phyloP scores from a whole-genome alignment of 2,113 vertebrate genomes.

The Thalassarche chlororhynchos region DNA sequence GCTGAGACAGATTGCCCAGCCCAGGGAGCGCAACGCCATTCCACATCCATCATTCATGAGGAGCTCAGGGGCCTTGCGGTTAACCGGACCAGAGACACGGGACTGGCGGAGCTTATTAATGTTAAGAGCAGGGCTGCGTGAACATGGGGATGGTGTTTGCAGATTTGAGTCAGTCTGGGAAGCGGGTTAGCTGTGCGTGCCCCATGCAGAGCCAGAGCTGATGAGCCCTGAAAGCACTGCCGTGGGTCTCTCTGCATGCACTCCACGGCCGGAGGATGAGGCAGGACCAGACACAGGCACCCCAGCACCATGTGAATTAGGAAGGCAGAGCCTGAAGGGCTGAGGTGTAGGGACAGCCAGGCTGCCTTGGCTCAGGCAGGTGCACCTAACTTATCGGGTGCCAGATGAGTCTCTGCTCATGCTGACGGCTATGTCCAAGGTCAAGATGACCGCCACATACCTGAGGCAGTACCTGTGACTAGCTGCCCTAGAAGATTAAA shows the following conservation, averaged over 20 bases:
- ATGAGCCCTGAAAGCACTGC: neutral
- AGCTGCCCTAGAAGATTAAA: neutral
- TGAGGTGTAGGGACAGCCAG: neutral
- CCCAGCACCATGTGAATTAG: accelerated
- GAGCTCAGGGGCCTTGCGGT: neutral
- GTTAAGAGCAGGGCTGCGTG: neutral
- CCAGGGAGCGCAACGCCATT: neutral
- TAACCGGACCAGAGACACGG: neutral
- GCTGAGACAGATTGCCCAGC: neutral
- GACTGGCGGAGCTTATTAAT: neutral
- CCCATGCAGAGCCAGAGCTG: neutral
- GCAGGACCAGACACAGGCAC: neutral
- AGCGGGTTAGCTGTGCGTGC: accelerated
- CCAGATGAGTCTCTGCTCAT: neutral
- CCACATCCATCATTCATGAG: neutral
- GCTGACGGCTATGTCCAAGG: neutral
- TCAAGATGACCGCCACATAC: neutral
- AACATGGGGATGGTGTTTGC: neutral
- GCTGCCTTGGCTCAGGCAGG: neutral
- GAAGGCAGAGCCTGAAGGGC: neutral
- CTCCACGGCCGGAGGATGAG: neutral
- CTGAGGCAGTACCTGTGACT: neutral
- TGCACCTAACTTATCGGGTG: neutral
- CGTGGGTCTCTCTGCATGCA: accelerated
- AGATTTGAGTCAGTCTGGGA: neutral